Base-by-base conservation (phyloP, 1,140 invertebrate genomes). In the Drosophila kanapiae region DNA sequence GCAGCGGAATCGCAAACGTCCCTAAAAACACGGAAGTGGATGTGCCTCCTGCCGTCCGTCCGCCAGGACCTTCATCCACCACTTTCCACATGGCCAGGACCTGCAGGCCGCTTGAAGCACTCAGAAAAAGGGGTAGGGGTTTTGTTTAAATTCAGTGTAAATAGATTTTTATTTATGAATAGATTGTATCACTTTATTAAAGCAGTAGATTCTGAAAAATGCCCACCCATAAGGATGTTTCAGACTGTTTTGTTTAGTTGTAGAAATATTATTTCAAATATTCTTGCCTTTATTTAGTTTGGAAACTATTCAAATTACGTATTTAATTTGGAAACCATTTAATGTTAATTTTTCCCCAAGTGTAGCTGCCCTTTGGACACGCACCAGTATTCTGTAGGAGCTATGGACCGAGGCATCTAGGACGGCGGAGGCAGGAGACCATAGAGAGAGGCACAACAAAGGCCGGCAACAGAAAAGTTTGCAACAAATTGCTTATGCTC, bases 401-500 rank as follows among this genome's bases (percentile, higher is more conserved):
- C 31, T 38, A 11, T 53, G 31, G 47, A 29, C 37, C 45, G 13
- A 42, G n/a, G 27, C 37, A 31, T 45, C 40, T 31, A 27, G 59
- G 45, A 31, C 11, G 9, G 3, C 10, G 16, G 23, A 14, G 33
- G 37, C 37, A 18, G 62, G 31, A 16, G 42, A 35, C 16, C 61
- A 4, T 37, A 23, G 16, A 31, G 27, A 9, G 35, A 42, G 70
- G 56, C 59, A 49, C 56, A 83, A 83, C 81, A 85, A 83, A 77
- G 83, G 77, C 77, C 65, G 64, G 76, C 63, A 77, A 62, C 70
- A 83, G 45, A 59, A 87, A 88, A 88, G 76, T 87, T 87, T 80
- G 83, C 80, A 84, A 87, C 83, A 86, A 86, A 86, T 86, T 86
- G 83, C 84, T 87, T 87, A 78, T 88, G 83, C 76, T 83, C 80